Base-by-base conservation (phyloP, 2,113 vertebrate species). In the Hylia prasina region DNA sequence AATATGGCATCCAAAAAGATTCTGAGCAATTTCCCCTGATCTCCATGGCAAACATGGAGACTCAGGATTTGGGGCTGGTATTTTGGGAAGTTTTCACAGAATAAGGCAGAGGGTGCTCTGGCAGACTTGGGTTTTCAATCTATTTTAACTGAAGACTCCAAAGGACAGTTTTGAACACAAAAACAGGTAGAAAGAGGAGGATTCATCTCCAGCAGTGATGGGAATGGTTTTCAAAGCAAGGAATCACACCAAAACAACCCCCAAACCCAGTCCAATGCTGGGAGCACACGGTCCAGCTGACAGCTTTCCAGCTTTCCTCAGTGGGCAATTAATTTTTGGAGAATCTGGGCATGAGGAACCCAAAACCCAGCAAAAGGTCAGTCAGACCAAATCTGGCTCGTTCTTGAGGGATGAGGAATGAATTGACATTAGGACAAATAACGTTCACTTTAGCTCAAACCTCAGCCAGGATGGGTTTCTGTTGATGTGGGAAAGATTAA, bases 1-100 rank as follows among this genome's bases (percentile, higher is more conserved):
- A 72, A 57, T 12, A 45, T 0, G 1, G 57, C 39, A 39, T 9
- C 30, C n/a, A 47, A 51, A 86, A 20, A 0, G 18, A 40, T 45
- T 33, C 57, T 51, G 44, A 3, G 39, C 35, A n/a, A n/a, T 69
- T 69, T 37, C 54, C 48, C 50, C 10, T 17, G 13, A 82, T 47
- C 21, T 30, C 1, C 0, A 3, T 3, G 9, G 47, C 25, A 13
- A 24, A 7, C 23, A 39, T 4, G 1, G 2, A 23, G 19, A 9
- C 15, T 21, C 20, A 4, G 33, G 24, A 27, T 16, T 60, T 13
- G 18, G 12, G 37, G 35, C 25, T 44, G 30, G 42, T 25, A 6
- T 18, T 80, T 25, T 13, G 21, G 37, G 3, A 39, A 78, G 25
- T 13, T 65, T 75, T 57, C 48, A 56, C 17, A 54, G 35, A 39